These are phyloP conservation scores for Lagenorhynchus albirostris DNA, from an alignment of 2,113 vertebrate species.

Conservation along the genomic window DNA sequence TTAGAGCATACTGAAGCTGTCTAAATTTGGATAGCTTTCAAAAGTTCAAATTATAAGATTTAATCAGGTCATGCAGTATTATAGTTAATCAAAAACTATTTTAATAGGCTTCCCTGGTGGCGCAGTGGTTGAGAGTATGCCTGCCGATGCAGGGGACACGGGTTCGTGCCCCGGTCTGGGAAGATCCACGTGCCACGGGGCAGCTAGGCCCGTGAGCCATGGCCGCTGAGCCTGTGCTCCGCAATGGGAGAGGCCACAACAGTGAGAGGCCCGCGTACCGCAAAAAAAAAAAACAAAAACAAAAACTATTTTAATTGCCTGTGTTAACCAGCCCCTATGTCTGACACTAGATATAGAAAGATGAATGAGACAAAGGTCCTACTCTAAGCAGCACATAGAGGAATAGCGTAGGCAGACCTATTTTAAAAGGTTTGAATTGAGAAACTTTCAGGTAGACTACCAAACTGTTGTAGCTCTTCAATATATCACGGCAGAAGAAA, in stretches of 20 bases:
- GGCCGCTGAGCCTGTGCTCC: no score
- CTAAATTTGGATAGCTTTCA: not conserved
- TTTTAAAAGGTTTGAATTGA: not conserved
- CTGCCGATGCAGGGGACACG: no score
- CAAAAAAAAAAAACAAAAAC: no score
- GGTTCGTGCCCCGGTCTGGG: fast-evolving
- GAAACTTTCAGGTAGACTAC: not conserved
- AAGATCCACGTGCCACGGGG: no score
- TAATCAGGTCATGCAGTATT: not conserved
- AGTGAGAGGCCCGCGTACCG: no score
- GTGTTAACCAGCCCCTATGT: not conserved
- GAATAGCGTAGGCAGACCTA: not conserved
- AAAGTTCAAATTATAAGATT: not conserved
- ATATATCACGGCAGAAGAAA: not conserved
- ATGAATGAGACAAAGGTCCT: not conserved
- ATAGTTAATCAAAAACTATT: not conserved
- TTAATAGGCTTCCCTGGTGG: not conserved
- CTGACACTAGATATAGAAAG: not conserved
- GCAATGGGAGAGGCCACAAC: no score
- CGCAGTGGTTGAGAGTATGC: no score
- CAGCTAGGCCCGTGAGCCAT: no score
- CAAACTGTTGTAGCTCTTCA: not conserved
- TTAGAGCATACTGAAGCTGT: not conserved
- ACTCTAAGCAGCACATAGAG: not conserved
- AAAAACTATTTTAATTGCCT: not conserved